Evolutionary conservation across 2,888 invertebrate genomes (phyloP).

Genomic region (Camptogramma bilineatum): DNA sequence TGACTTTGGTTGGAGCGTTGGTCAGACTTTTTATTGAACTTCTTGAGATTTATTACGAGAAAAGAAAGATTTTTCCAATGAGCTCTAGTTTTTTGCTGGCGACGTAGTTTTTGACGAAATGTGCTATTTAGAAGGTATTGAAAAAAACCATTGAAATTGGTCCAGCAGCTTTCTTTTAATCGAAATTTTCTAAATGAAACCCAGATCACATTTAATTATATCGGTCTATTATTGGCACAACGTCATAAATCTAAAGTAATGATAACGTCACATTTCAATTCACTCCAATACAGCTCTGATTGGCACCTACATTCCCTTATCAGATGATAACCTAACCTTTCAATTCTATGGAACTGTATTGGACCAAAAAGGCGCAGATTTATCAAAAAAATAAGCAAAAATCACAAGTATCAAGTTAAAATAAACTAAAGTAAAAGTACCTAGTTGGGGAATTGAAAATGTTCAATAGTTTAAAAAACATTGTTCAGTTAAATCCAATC

Average conservation of each 20-base stretch:
- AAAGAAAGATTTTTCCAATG: not conserved
- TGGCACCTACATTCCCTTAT: constrained; percentile 21
- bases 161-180: no score
- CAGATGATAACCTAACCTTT: constrained; percentile 28
- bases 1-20: constrained; percentile 14
- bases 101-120: not conserved
- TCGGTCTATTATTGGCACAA: constrained; percentile 23
- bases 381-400: no score
- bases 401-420: no score
- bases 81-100: not conserved
- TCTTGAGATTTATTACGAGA: not conserved
- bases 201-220: no score
- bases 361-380: not conserved
- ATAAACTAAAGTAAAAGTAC: no score
- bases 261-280: constrained; percentile 41
- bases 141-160: no score
- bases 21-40: constrained; percentile 12
- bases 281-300: constrained; percentile 34
- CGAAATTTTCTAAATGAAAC: no score
- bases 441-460: no score
- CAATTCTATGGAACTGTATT: not conserved
- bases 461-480: no score
- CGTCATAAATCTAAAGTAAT: constrained; percentile 30
- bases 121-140: no score
- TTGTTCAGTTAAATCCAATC: no score